Conservation (phyloP, 1,140 invertebrate species). For the Drosophila murphyi region DNA sequence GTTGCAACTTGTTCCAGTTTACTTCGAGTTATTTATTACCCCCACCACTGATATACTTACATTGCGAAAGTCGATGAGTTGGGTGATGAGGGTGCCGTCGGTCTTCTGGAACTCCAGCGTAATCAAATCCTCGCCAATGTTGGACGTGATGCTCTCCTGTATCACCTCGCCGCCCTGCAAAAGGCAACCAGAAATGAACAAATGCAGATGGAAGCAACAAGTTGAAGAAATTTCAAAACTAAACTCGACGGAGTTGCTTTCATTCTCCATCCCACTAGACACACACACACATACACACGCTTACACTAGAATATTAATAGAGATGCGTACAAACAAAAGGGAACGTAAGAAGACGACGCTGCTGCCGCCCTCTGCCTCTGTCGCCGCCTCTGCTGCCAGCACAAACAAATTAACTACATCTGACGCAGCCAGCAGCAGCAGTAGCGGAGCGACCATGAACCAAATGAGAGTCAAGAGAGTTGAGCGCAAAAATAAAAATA, state of each 20-base stretch:
- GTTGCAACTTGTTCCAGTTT: too few relatives aligned
- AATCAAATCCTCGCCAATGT: slow-evolving; percentile 95
- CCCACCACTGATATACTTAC: slow-evolving; percentile 87
- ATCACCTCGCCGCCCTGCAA: slow-evolving; percentile 95
- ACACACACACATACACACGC: too few relatives aligned
- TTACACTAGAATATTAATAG: slow-evolving; percentile 69
- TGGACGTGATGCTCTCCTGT: slow-evolving; percentile 95
- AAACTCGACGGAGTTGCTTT: not conserved
- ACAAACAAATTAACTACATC: slow-evolving; percentile 72
- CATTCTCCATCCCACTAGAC: not conserved
- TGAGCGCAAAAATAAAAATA: slow-evolving; percentile 25
- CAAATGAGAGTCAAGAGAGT: slow-evolving; percentile 79
- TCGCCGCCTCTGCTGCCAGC: slow-evolving; percentile 27
- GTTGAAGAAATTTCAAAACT: slow-evolving; percentile 39
- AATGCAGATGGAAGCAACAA: slow-evolving; percentile 61
- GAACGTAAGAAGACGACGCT: slow-evolving; percentile 15
- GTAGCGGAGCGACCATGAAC: slow-evolving; percentile 61
- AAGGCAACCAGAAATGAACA: slow-evolving; percentile 20
- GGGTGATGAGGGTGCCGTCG: slow-evolving; percentile 95
- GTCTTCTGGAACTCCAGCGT: slow-evolving; percentile 94
- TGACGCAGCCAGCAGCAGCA: slow-evolving; percentile 22
- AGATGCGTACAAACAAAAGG: slow-evolving; percentile 21
- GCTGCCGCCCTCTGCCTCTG: slow-evolving; percentile 4
- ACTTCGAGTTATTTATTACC: not conserved
- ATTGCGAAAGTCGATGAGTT: slow-evolving; percentile 97